Evolutionary conservation across 1,140 invertebrate species (phyloP).

Genomic region (Fopius arisanus): DNA sequence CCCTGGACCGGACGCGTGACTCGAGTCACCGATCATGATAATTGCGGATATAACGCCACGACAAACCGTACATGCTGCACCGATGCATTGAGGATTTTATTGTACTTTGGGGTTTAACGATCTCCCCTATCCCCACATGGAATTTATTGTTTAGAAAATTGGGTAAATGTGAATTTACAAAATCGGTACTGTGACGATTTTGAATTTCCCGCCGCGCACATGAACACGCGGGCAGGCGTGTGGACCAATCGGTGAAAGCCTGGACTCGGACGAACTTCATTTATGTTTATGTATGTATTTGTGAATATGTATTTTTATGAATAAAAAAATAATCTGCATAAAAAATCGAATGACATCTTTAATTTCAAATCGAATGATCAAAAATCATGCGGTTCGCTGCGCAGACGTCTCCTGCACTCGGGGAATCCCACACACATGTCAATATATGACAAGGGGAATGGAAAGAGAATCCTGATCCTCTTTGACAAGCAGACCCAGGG

Average conservation of each 20-base stretch:
- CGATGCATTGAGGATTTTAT: neutral
- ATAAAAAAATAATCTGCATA: too few relatives aligned
- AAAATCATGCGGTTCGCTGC: conserved; percentile 27
- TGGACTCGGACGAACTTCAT: too few relatives aligned
- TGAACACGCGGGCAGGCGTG: too few relatives aligned
- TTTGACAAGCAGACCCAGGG: neutral
- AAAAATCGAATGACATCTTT: neutral
- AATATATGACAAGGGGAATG: conserved; percentile 15
- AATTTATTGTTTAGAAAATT: too few relatives aligned
- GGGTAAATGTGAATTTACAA: too few relatives aligned
- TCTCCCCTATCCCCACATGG: too few relatives aligned
- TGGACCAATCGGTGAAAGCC: too few relatives aligned
- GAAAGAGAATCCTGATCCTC: conserved; percentile 14
- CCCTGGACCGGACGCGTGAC: conserved; percentile 54
- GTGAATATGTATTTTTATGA: too few relatives aligned
- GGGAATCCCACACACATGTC: conserved; percentile 27
- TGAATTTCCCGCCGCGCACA: too few relatives aligned
- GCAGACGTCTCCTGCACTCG: conserved; percentile 5
- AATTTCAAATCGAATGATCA: conserved; percentile 12
- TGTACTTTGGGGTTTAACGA: conserved; percentile 14
- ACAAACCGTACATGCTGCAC: conserved; percentile 50
- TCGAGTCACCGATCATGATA: conserved; percentile 59
- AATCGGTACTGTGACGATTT: too few relatives aligned
- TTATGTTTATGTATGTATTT: too few relatives aligned
- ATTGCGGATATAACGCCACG: conserved; percentile 64